A percentile compares a stretch with the other conserved stretches of the same genome.
phyloP scores from a whole-genome alignment of 2,888 invertebrate species.

The Xestia ashworthii region DNA sequence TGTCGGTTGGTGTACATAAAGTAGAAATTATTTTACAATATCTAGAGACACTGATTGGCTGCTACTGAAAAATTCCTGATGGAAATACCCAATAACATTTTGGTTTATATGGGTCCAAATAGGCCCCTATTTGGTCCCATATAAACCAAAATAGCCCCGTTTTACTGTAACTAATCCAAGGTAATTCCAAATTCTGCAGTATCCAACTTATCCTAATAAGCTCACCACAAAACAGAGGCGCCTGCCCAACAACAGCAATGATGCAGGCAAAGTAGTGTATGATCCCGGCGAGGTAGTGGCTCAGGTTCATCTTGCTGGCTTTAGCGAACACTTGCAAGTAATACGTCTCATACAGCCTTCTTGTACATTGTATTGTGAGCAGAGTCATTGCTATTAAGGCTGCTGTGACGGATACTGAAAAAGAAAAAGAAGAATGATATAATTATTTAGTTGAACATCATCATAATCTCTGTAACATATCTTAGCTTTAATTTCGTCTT shows the following conservation, averaged over 20 bases:
- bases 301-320: constrained; percentile 94
- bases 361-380: constrained; percentile 92
- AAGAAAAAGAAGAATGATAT: constrained; percentile 47
- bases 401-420: constrained; percentile 90
- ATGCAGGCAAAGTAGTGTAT: constrained; percentile 94
- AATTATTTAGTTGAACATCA: neutral
- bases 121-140: too few relatives aligned
- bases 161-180: neutral
- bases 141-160: too few relatives aligned
- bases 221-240: constrained; percentile 92
- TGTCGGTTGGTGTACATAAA: too few relatives aligned
- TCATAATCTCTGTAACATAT: neutral
- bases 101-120: too few relatives aligned
- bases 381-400: constrained; percentile 91
- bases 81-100: too few relatives aligned
- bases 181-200: neutral
- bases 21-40: too few relatives aligned
- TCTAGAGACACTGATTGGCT: too few relatives aligned
- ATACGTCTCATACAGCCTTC: constrained; percentile 95
- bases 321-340: constrained; percentile 95
- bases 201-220: neutral
- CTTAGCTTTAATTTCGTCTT: neutral
- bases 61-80: too few relatives aligned
- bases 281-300: constrained; percentile 94
- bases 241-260: constrained; percentile 92